Conservation (phyloP, 2,888 invertebrate genomes). For the Eupsilia transversa region DNA sequence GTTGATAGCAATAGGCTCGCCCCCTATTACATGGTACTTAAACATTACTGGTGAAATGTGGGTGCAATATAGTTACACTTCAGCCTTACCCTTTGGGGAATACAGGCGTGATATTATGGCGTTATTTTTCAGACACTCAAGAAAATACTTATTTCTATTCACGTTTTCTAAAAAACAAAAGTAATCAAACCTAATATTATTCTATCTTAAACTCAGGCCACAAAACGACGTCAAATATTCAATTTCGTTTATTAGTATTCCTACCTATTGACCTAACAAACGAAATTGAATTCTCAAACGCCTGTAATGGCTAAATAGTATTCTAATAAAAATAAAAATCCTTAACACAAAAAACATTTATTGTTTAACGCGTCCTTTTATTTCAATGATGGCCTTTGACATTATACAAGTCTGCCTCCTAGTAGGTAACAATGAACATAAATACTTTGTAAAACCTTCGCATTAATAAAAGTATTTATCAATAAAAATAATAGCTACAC, state of each 20-base stretch:
- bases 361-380: background rate
- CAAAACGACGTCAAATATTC: conserved; percentile 17
- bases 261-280: conserved; percentile 8
- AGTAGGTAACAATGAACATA: conserved; percentile 8
- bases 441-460: conserved; percentile 13
- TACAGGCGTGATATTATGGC: background rate
- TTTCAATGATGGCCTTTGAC: conserved; percentile 33
- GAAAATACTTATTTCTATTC: background rate
- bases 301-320: conserved; percentile 2
- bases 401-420: background rate
- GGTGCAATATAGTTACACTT: background rate
- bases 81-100: background rate
- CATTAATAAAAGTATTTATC: conserved; percentile 73
- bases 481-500: conserved; percentile 70
- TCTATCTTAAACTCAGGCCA: background rate
- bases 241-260: conserved; percentile 21
- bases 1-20: background rate
- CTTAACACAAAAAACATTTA: background rate
- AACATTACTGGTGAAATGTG: background rate
- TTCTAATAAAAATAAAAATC: conserved; percentile 15
- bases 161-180: background rate
- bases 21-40: background rate
- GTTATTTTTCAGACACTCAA: background rate
- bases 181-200: conserved; percentile 2
- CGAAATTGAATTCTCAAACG: conserved; percentile 22